Evolutionary conservation across 2,888 invertebrate genomes (phyloP), one percentile per base, ranked within the genome.

Genomic region (Sarcophaga rosellei): DNA sequence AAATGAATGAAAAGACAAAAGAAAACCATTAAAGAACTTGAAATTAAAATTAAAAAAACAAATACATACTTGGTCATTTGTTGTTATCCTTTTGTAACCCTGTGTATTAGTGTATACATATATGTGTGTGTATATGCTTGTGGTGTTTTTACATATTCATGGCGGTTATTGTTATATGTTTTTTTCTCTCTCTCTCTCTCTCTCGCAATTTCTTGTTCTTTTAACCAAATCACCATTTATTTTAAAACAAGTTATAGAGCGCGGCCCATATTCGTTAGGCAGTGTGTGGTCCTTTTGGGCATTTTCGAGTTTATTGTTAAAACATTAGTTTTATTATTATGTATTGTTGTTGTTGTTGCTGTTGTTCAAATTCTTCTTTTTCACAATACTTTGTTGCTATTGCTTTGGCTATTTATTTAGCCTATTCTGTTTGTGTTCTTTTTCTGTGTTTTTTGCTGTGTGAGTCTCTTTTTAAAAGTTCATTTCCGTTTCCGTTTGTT

Each of bases 401-500:
- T 59, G 10, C 72, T 63, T 77, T 35, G 35, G 35, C 35, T 35
- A 35, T 70, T 66, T 72, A 68, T 77, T 81, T 74, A 65, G 53
- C 47, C 70, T 72, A 75, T 81, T 85, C 77, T 74, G 53, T 79
- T 72, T 85, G 65, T 57, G n/a, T 25, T 35, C 47, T 69, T 25
- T 63, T 8, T 59, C 21, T 11, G 21, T 81, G n/a, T 17, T 61
- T 62, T 63, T 20, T 70, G 25, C 47, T 59, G 17, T 65, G 21
- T 15, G 76, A 80, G 82, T 80, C 82, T 77, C 35, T 35, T 35
- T 83, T 86, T 86, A 80, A 86, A 86, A 80, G 86, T 80, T 86
- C 80, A 86, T 86, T 80, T 86, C 86, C 86, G 79, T 86, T 83
- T 86, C 79, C 82, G 82, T 86, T 86, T 83, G 86, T 80, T 80